Conservation (phyloP, 2,113 vertebrate species). For the Cheilinus undulatus region DNA sequence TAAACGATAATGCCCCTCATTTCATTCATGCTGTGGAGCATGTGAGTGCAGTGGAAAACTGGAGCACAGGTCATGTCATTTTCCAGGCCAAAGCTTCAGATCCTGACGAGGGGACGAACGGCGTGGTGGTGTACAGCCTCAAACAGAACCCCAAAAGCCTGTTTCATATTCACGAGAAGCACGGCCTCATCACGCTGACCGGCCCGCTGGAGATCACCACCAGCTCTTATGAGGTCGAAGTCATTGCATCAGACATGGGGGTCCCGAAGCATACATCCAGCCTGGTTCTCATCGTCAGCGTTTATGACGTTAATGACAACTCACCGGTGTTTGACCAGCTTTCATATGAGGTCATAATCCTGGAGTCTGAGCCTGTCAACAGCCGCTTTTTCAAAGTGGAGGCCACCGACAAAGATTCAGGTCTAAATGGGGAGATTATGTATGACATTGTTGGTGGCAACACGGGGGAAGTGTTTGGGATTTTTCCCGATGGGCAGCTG, state of each 20-base stretch:
- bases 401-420: constrained; percentile 94
- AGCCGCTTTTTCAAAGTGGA: constrained; percentile 96
- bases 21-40: constrained; percentile 91
- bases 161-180: constrained; percentile 90
- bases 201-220: constrained; percentile 90
- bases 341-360: constrained; percentile 93
- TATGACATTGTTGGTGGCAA: constrained; percentile 94
- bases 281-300: constrained; percentile 91
- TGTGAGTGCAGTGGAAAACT: constrained; percentile 95
- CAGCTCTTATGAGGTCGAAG: constrained; percentile 93
- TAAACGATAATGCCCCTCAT: constrained; percentile 95
- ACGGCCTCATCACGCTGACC: constrained; percentile 89
- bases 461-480: constrained; percentile 91
- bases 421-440: constrained; percentile 93
- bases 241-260: constrained; percentile 91
- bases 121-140: constrained; percentile 91
- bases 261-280: constrained; percentile 90
- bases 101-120: constrained; percentile 93
- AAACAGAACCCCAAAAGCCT: constrained; percentile 92
- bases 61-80: constrained; percentile 93
- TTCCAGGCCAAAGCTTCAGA: constrained; percentile 94
- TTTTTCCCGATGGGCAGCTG: constrained; percentile 97
- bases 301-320: constrained; percentile 98
- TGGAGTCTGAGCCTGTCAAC: constrained; percentile 95
- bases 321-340: constrained; percentile 95